Percentiles rank a stretch among this genome's conserved stretches.
Conservation (phyloP, 2,888 invertebrate species). For the Syrphus vitripennis region DNA sequence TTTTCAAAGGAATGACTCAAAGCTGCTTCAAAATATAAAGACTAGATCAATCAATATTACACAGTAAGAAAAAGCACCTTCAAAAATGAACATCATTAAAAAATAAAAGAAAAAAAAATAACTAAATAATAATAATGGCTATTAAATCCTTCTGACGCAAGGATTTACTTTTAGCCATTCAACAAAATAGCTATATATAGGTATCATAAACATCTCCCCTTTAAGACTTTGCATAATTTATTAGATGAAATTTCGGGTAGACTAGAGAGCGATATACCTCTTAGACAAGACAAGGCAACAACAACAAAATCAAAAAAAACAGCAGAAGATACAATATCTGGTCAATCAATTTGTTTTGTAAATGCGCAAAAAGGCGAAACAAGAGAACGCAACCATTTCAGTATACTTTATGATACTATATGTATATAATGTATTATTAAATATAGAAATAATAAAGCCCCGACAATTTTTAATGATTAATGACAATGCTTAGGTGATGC, state of each 20-base stretch:
- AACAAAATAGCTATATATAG: background rate
- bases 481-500: conserved; percentile 28
- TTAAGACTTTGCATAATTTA: conserved; percentile 17
- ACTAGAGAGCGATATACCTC: too few species aligned
- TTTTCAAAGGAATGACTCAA: too few species aligned
- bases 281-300: background rate
- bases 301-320: background rate
- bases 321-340: background rate
- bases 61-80: background rate
- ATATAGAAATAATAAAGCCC: background rate
- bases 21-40: too few species aligned
- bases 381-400: background rate
- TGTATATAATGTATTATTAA: background rate
- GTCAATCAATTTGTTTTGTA: conserved; percentile 19
- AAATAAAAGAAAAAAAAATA: background rate
- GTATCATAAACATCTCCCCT: background rate
- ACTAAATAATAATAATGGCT: background rate
- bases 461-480: conserved; percentile 38
- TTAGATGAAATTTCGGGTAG: background rate
- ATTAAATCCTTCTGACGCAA: conserved; percentile 4
- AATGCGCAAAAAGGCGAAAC: background rate
- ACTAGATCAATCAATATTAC: background rate
- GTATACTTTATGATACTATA: too few species aligned
- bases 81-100: background rate
- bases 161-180: background rate